These are phyloP conservation scores for Ips typographus DNA, from an alignment of 1,140 invertebrate species.

Conservation along the genomic window DNA sequence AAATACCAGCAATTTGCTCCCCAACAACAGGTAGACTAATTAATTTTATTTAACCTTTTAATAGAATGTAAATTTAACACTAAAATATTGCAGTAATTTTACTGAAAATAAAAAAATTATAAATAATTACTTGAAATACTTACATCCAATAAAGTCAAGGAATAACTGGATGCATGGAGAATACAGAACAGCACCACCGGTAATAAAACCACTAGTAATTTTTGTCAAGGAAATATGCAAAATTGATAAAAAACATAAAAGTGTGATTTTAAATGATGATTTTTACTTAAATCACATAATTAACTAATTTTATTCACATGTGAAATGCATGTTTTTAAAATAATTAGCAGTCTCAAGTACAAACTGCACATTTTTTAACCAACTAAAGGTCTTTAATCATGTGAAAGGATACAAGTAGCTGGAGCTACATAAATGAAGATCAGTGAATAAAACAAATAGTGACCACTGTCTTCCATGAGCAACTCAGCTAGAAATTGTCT, in stretches of 20 bases:
- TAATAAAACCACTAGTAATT: slow-evolving; percentile 71
- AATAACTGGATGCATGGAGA: slow-evolving; percentile 88
- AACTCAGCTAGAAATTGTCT: slow-evolving; percentile 78
- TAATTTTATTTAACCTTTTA: no score
- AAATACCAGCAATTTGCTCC: not conserved
- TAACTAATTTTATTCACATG: no score
- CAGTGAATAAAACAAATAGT: slow-evolving; percentile 92
- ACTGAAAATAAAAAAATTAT: not conserved
- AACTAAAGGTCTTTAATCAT: not conserved
- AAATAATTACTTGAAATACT: slow-evolving; percentile 55
- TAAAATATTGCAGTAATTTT: no score
- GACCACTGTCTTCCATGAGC: slow-evolving; percentile 90
- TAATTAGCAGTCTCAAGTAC: not conserved
- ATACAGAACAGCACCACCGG: slow-evolving; percentile 89
- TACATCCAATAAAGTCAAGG: slow-evolving; percentile 85
- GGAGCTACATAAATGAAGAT: slow-evolving; percentile 90
- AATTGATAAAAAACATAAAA: no score
- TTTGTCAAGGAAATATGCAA: slow-evolving; percentile 12
- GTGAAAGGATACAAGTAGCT: slow-evolving; percentile 80
- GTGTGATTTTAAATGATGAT: not conserved
- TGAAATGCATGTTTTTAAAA: not conserved
- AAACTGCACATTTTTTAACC: not conserved
- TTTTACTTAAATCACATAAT: no score
- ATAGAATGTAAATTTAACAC: no score
- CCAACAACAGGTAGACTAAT: no score